Conservation (phyloP, 2,888 invertebrate species). For the Furcula furcula region DNA sequence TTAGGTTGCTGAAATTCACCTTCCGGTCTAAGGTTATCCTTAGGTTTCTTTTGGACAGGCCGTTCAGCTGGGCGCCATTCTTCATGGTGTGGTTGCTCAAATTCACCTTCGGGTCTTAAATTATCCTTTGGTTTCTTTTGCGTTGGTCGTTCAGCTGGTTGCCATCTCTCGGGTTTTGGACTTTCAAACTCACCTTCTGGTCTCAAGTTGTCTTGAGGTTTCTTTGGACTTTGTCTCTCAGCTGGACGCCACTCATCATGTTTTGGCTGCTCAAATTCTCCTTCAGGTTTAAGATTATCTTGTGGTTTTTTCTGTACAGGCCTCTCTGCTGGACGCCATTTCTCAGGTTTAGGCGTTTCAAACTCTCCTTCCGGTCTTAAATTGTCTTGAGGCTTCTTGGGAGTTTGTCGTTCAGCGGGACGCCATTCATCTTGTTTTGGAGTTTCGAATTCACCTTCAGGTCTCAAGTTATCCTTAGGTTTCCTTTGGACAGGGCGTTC, state of each 20-base stretch:
- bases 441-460: conserved; percentile 52
- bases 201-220: conserved; percentile 80
- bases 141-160: conserved; percentile 72
- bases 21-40: conserved; percentile 79
- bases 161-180: conserved; percentile 59
- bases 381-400: conserved; percentile 75
- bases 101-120: conserved; percentile 83
- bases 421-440: conserved; percentile 59
- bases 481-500: conserved; percentile 54
- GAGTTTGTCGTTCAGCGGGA: conserved; percentile 62
- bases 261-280: conserved; percentile 70
- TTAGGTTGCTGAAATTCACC: conserved; percentile 67
- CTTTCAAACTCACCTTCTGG: conserved; percentile 82
- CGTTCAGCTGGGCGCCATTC: conserved; percentile 61
- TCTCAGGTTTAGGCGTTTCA: conserved; percentile 59
- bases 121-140: conserved; percentile 82
- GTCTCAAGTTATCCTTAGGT: conserved; percentile 72
- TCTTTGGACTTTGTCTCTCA: conserved; percentile 56
- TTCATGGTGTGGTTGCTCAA: conserved; percentile 61
- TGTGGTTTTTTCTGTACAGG: conserved; percentile 42
- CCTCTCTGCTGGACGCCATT: conserved; percentile 39
- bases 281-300: conserved; percentile 80
- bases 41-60: conserved; percentile 50
- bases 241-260: conserved; percentile 55
- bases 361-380: conserved; percentile 81